Evolutionary conservation across 2,888 invertebrate genomes (phyloP).

Genomic region (Pollenia angustigena): DNA sequence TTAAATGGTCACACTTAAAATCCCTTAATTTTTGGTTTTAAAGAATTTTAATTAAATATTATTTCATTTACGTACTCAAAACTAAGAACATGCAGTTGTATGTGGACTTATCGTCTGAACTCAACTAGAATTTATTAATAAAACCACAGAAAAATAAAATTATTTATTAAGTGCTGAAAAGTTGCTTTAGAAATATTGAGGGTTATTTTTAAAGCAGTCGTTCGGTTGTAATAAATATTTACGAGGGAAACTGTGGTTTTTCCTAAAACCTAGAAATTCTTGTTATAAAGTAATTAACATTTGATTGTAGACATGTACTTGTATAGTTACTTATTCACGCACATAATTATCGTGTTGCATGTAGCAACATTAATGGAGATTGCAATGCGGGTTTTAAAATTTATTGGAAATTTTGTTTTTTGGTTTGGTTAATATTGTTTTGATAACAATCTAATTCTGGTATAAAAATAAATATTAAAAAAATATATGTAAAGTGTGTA

Average conservation of each 20-base stretch:
- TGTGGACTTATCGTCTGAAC: not conserved
- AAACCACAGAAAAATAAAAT: constrained; percentile 30
- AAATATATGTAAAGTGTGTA: too few species aligned
- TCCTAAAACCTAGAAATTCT: not conserved
- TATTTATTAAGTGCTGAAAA: not conserved
- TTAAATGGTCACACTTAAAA: not conserved
- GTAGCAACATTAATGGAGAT: not conserved
- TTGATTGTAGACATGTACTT: not conserved
- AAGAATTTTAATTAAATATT: not conserved
- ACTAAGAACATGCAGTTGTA: too few species aligned
- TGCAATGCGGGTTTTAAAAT: constrained; percentile 5
- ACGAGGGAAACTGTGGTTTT: constrained; percentile 37
- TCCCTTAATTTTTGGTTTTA: not conserved
- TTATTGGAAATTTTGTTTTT: not conserved
- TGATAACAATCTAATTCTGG: constrained; percentile 1
- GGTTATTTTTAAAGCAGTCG: not conserved
- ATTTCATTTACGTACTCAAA: too few species aligned
- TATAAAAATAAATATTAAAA: not conserved
- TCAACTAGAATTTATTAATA: constrained; percentile 22
- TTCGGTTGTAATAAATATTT: not conserved
- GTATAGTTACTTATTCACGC: constrained; percentile 2
- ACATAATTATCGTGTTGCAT: constrained; percentile 13
- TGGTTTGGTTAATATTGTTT: not conserved
- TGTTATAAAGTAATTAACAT: not conserved
- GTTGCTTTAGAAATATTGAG: constrained; percentile 35